Percentiles rank a stretch among this genome's conserved stretches.
phyloP scores from a whole-genome alignment of 2,888 invertebrate genomes.

The Acanthoscelides obtectus region DNA sequence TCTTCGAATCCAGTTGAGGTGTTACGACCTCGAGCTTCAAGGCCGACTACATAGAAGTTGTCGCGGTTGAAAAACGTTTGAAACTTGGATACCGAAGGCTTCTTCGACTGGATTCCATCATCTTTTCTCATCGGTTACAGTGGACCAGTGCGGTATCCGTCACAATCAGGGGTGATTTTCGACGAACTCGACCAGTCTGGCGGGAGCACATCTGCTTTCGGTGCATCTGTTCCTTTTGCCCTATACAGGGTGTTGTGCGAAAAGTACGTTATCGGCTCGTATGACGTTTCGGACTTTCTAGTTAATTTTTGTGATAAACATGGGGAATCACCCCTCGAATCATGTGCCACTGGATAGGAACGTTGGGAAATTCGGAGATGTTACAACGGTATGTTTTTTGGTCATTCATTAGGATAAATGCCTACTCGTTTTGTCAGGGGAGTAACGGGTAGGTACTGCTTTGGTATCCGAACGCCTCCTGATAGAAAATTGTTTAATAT shows the following conservation, averaged over 20 bases:
- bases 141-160: not conserved
- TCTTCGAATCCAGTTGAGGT: constrained; percentile 4
- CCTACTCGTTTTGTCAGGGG: no score
- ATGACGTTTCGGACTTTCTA: not conserved
- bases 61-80: constrained; percentile 13
- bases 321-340: constrained; percentile 83
- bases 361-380: constrained; percentile 49
- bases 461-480: no score
- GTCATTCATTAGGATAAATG: not conserved
- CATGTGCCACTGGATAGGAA: constrained; percentile 76
- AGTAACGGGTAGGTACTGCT: no score
- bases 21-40: constrained; percentile 13
- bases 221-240: not conserved
- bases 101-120: constrained; percentile 4
- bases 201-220: not conserved
- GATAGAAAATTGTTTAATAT: no score
- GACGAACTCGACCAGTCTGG: not conserved
- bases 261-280: not conserved
- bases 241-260: constrained; percentile 6
- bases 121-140: not conserved
- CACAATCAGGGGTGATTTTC: not conserved
- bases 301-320: constrained; percentile 34
- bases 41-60: constrained; percentile 12
- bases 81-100: constrained; percentile 4
- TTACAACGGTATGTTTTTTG: constrained; percentile 41